Percentiles rank a stretch among this genome's conserved stretches.
Conservation (phyloP, 2,888 invertebrate genomes). For the Agrochola lota region DNA sequence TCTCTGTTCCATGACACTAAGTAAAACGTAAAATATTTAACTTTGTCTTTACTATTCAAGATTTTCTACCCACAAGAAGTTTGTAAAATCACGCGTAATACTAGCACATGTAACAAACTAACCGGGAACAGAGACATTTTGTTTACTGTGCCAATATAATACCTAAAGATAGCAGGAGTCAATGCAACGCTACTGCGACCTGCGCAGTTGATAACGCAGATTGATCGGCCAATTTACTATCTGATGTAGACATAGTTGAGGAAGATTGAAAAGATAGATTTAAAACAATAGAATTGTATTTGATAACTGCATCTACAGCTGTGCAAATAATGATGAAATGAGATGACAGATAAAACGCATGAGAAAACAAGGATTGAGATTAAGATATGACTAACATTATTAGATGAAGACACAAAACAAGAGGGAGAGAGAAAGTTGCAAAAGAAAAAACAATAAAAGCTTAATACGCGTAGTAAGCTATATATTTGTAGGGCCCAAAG, state of each 20-base stretch:
- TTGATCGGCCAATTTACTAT: conserved; percentile 43
- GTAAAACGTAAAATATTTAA: too few relatives aligned
- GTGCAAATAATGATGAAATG: background rate
- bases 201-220: conserved; percentile 48
- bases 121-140: conserved; percentile 5
- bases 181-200: conserved; percentile 38
- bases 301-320: background rate
- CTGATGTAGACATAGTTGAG: conserved; percentile 42
- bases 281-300: background rate
- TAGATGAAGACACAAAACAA: background rate
- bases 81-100: conserved; percentile 34
- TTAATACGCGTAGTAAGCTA: too few relatives aligned
- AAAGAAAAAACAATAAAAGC: too few relatives aligned
- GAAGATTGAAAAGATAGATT: background rate
- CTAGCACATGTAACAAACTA: background rate
- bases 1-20: background rate
- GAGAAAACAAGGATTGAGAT: background rate
- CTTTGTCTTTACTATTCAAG: background rate
- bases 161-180: conserved; percentile 57
- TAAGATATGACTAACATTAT: background rate
- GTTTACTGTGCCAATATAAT: conserved; percentile 34
- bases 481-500: too few relatives aligned
- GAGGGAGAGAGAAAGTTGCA: too few relatives aligned
- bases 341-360: background rate
- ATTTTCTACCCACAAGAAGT: conserved; percentile 9